phyloP scores from a whole-genome alignment of 2,113 vertebrate genomes.

The Castor canadensis region DNA sequence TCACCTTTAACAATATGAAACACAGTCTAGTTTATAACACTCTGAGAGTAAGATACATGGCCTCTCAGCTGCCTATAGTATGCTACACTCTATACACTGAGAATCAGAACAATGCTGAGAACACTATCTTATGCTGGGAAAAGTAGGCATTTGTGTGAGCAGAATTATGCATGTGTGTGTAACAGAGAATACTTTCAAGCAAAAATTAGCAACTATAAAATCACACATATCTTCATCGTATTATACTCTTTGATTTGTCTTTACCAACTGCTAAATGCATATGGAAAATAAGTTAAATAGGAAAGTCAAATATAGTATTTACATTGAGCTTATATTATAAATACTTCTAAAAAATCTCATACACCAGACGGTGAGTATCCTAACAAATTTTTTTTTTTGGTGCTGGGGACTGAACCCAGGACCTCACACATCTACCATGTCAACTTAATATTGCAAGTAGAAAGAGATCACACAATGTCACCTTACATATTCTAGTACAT shows the following conservation, averaged over 20 bases:
- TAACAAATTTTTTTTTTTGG: neutral
- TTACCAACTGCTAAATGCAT: neutral
- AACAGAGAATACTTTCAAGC: neutral
- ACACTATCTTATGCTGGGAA: neutral
- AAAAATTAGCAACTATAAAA: neutral
- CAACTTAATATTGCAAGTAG: neutral
- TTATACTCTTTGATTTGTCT: neutral
- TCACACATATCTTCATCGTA: neutral
- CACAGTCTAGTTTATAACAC: neutral
- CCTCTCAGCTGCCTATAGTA: neutral
- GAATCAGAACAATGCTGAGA: neutral
- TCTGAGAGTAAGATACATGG: neutral
- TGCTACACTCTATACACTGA: neutral
- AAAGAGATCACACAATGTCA: neutral
- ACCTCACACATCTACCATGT: neutral
- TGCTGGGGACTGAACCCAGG: neutral
- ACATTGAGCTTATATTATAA: neutral
- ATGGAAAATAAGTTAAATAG: neutral
- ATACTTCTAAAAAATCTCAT: neutral
- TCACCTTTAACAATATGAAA: neutral
- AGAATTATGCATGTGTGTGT: neutral
- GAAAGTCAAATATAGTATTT: neutral
- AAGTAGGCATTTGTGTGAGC: rapidly evolving
- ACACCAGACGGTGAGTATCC: neutral
- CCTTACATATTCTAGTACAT: neutral